These are phyloP conservation scores for Microctenopoma stevenorrisi DNA, from an alignment of 2,797 vertebrate genomes.

Conservation along the genomic window DNA sequence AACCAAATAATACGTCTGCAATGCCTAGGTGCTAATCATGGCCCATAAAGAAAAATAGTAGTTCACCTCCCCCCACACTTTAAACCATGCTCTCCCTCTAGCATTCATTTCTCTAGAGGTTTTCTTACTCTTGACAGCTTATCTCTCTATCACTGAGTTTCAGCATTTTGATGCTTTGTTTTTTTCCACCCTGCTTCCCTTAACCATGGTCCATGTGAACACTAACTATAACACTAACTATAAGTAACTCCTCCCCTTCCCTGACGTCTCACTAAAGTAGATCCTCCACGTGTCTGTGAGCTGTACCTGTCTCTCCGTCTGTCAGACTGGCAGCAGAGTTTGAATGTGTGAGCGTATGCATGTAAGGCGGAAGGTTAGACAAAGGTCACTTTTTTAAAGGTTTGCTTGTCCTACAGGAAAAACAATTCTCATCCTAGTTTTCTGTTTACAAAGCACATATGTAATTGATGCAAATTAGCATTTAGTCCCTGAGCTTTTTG, in stretches of 20 bases:
- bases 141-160: conserved; percentile 27
- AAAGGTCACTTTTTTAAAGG: conserved; percentile 49
- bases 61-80: conserved; percentile 52
- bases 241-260: conserved; percentile 25
- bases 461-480: conserved; percentile 66
- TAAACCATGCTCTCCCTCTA: conserved; percentile 53
- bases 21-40: conserved; percentile 69
- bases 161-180: conserved; percentile 52
- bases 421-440: conserved; percentile 58
- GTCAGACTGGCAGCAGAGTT: conserved; percentile 51
- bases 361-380: conserved; percentile 58
- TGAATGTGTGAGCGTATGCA: conserved; percentile 58
- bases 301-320: conserved; percentile 40
- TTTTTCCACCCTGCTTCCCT: conserved; percentile 33
- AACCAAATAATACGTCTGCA: conserved; percentile 74
- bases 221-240: conserved; percentile 68
- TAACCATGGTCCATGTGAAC: conserved; percentile 74
- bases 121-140: conserved; percentile 46
- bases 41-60: conserved; percentile 70
- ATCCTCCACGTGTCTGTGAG: conserved; percentile 31
- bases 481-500: conserved; percentile 61
- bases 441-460: conserved; percentile 76
- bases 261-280: conserved; percentile 36
- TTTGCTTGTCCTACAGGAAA: conserved; percentile 61
- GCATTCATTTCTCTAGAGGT: conserved; percentile 42